Percentiles rank a stretch among this genome's conserved stretches.
phyloP scores from a whole-genome alignment of 2,113 vertebrate species.

The Anser brachyrhynchus region DNA sequence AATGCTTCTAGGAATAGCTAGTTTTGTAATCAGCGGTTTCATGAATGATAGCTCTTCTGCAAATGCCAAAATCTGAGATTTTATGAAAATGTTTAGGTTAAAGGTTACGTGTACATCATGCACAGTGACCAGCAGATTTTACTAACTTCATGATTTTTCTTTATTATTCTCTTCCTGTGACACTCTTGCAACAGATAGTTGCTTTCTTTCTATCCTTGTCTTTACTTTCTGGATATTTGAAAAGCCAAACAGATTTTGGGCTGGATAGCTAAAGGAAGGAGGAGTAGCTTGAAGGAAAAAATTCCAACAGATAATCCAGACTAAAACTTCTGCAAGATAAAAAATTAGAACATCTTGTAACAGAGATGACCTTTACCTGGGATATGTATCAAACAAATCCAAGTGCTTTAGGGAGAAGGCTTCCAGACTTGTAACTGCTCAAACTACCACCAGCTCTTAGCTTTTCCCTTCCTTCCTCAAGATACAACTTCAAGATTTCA shows the following conservation, averaged over 20 bases:
- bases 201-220: not conserved
- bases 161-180: not conserved
- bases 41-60: not conserved
- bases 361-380: not conserved
- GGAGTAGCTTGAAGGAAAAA: not conserved
- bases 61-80: not conserved
- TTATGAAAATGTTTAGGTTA: not conserved
- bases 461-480: not conserved
- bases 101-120: not conserved
- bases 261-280: not conserved
- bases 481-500: not conserved
- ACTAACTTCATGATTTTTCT: not conserved
- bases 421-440: not conserved
- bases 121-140: not conserved
- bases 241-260: slow-evolving; percentile 20
- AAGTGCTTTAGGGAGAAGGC: not conserved
- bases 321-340: not conserved
- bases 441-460: not conserved
- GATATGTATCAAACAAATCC: not conserved
- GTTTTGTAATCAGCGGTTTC: not conserved
- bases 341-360: not conserved
- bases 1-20: not conserved
- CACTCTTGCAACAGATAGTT: not conserved
- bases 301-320: not conserved
- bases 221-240: not conserved